Conservation (phyloP, 2,113 vertebrate species). For the Toxostoma redivivum region DNA sequence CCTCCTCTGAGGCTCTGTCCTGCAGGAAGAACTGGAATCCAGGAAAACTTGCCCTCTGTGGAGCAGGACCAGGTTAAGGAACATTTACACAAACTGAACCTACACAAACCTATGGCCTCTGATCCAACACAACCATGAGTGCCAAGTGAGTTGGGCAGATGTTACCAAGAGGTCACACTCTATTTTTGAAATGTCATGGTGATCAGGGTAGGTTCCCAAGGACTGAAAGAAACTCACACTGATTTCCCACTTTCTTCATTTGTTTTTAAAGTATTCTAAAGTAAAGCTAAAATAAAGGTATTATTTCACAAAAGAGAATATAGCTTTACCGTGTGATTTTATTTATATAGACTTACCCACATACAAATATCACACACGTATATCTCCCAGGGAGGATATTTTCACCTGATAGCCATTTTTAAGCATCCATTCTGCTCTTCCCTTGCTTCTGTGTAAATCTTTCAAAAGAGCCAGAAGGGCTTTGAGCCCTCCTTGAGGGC, state of each 20-base stretch:
- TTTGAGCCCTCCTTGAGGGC: background rate
- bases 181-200: background rate
- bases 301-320: background rate
- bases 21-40: background rate
- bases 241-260: background rate
- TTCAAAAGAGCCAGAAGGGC: background rate
- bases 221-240: background rate
- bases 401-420: background rate
- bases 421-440: background rate
- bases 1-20: background rate
- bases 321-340: background rate
- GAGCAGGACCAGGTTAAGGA: background rate
- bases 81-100: background rate
- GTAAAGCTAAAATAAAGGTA: background rate
- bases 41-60: background rate
- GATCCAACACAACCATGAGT: accelerated
- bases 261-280: background rate
- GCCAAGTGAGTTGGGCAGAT: background rate
- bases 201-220: background rate
- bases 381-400: too few relatives aligned
- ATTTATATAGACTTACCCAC: background rate
- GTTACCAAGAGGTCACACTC: background rate
- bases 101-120: background rate
- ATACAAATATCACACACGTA: background rate
- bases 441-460: background rate